A percentile compares a stretch with the other conserved stretches of the same genome.
Evolutionary conservation across 2,113 vertebrate genomes (phyloP).

Genomic region (Arothron firmamentum): DNA sequence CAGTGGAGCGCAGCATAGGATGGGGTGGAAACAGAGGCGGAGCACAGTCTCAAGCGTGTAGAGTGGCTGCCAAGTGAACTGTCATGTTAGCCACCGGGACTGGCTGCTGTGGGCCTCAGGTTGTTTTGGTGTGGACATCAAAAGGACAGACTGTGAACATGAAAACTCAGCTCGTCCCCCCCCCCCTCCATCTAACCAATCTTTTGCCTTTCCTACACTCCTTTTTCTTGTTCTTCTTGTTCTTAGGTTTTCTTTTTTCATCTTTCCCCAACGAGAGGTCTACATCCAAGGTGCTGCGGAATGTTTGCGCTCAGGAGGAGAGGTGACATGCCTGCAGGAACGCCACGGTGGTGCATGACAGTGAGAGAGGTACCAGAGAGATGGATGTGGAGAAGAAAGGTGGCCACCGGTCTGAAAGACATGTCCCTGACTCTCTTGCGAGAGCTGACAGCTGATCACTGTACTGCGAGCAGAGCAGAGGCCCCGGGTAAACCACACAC

Average conservation of each 20-base stretch:
- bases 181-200: constrained; percentile 35
- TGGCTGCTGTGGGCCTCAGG: constrained; percentile 67
- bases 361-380: constrained; percentile 30
- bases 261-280: constrained; percentile 44
- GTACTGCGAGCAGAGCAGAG: constrained; percentile 38
- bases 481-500: constrained; percentile 38
- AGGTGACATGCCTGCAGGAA: constrained; percentile 58
- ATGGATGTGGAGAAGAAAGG: constrained; percentile 24
- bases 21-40: constrained; percentile 36
- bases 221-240: constrained; percentile 28
- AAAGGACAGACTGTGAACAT: constrained; percentile 70
- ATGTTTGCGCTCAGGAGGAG: constrained; percentile 61
- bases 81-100: constrained; percentile 68
- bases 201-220: constrained; percentile 37
- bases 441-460: constrained; percentile 29
- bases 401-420: constrained; percentile 36
- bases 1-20: constrained; percentile 41
- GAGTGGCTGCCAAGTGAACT: constrained; percentile 66
- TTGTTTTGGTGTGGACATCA: constrained; percentile 73
- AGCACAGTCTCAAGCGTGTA: constrained; percentile 37
- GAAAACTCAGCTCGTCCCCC: constrained; percentile 59
- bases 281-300: constrained; percentile 55
- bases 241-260: constrained; percentile 48
- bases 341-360: constrained; percentile 48
- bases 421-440: constrained; percentile 30